Conservation (phyloP, 2,113 vertebrate species). For the Sinosuthora webbiana region DNA sequence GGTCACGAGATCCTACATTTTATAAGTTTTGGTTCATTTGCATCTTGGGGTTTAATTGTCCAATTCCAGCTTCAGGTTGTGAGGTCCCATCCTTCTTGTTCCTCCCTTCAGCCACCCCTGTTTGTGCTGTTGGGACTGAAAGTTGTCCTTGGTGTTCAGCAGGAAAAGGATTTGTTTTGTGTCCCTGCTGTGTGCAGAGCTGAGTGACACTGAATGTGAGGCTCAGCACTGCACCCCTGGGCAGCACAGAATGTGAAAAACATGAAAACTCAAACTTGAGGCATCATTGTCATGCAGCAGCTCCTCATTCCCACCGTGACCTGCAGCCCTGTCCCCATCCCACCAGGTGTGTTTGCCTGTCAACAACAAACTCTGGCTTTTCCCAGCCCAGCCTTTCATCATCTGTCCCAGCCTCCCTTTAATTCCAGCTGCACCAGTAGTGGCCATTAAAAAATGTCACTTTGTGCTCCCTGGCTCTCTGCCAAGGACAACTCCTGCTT, state of each 20-base stretch:
- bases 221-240: background rate
- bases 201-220: background rate
- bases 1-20: background rate
- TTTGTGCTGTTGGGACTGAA: background rate
- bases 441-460: constrained; percentile 40
- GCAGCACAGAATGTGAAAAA: background rate
- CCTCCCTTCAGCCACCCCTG: background rate
- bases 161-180: background rate
- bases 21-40: background rate
- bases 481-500: constrained; percentile 51
- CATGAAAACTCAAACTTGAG: background rate
- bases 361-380: background rate
- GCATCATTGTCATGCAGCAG: background rate
- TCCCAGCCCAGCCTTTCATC: background rate
- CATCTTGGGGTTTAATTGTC: background rate
- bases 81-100: background rate
- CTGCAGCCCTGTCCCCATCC: background rate
- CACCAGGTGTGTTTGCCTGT: background rate
- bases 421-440: constrained; percentile 44
- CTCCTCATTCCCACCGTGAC: background rate
- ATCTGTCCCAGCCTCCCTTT: background rate
- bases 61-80: background rate
- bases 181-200: background rate
- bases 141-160: background rate
- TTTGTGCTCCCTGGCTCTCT: constrained; percentile 3